These are phyloP conservation scores for Dasypus novemcinctus DNA, from an alignment of 2,113 vertebrate genomes.

Conservation along the genomic window DNA sequence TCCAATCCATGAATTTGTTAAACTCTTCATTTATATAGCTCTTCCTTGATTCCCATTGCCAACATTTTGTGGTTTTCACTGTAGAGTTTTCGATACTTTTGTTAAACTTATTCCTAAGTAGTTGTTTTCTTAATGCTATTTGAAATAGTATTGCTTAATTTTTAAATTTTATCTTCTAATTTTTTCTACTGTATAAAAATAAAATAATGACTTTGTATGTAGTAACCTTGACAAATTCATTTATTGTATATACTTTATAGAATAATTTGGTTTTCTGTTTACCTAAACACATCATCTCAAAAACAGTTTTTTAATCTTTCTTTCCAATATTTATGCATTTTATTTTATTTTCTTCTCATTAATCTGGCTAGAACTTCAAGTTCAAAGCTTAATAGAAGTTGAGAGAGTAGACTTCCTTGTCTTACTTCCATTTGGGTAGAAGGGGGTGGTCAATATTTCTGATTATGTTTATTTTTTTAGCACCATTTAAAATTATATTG, in stretches of 20 bases:
- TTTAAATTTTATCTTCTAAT: neutral
- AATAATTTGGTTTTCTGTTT: neutral
- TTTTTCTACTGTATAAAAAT: too few relatives aligned
- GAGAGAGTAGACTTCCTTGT: neutral
- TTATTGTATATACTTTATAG: neutral
- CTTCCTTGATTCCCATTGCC: too few relatives aligned
- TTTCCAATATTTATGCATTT: too few relatives aligned
- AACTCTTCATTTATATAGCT: too few relatives aligned
- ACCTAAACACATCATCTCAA: neutral
- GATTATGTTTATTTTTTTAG: neutral
- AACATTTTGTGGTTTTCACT: too few relatives aligned
- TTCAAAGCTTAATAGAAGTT: neutral
- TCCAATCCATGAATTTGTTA: too few relatives aligned
- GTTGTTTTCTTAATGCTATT: neutral
- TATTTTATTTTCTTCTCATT: neutral
- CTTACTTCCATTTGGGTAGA: neutral
- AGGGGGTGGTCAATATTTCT: neutral
- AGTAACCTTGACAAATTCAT: neutral
- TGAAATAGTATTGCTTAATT: neutral
- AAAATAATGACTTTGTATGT: too few relatives aligned
- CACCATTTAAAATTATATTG: neutral
- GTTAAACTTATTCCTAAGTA: too few relatives aligned
- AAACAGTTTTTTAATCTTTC: neutral
- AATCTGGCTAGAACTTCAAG: neutral
- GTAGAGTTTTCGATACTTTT: neutral